These are phyloP conservation scores for Thermophis baileyi DNA, from an alignment of 2,113 vertebrate species.

Conservation along the genomic window DNA sequence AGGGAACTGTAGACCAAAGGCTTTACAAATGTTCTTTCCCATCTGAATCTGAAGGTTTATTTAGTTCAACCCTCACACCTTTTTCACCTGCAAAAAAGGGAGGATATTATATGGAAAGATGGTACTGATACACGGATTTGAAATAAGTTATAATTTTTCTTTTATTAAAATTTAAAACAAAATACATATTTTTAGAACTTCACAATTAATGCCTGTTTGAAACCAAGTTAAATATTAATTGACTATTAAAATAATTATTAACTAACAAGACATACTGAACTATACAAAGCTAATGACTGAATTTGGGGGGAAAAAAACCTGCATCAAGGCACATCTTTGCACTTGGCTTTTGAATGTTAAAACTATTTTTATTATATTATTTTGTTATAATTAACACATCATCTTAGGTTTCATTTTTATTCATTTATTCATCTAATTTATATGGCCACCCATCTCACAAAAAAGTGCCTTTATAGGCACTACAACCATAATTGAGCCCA, in stretches of 20 bases:
- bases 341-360: background rate
- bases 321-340: background rate
- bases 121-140: background rate
- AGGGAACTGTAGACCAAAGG: conserved; percentile 60
- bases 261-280: background rate
- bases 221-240: background rate
- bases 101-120: background rate
- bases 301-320: too few relatives aligned
- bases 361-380: background rate
- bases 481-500: background rate
- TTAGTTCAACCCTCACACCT: conserved; percentile 91
- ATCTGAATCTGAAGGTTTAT: conserved; percentile 84
- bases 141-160: background rate
- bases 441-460: background rate
- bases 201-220: background rate
- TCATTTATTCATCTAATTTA: background rate
- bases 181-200: background rate
- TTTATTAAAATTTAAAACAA: background rate
- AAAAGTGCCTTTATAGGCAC: background rate
- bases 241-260: background rate
- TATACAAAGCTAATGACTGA: background rate
- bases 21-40: conserved; percentile 72
- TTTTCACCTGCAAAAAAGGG: conserved; percentile 78
- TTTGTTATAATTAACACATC: background rate
- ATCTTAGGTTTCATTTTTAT: background rate